Evolutionary conservation across 2,113 vertebrate genomes (phyloP).

Genomic region (Oncorhynchus mykiss): DNA sequence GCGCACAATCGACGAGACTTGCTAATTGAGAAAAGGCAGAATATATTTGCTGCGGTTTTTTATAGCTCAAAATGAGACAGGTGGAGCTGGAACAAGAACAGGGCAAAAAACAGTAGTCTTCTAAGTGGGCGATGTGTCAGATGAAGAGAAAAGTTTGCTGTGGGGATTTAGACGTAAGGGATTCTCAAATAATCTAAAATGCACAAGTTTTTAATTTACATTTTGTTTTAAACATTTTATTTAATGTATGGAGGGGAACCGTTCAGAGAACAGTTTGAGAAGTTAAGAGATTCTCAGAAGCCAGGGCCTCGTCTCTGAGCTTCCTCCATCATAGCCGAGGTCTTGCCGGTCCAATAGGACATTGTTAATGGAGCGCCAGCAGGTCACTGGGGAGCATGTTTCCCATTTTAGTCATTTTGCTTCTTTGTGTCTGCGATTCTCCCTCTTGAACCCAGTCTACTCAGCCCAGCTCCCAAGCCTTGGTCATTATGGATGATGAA

Average conservation of each 20-base stretch:
- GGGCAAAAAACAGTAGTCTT: constrained; percentile 22
- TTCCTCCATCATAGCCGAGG: constrained; percentile 17
- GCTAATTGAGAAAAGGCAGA: constrained; percentile 65
- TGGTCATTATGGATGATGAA: constrained; percentile 79
- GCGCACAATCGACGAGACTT: constrained; percentile 49
- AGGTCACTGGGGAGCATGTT: constrained; percentile 62
- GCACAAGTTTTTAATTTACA: background rate
- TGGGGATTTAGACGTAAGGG: constrained; percentile 44
- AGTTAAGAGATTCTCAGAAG: constrained; percentile 23
- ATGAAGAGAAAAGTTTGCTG: constrained; percentile 43
- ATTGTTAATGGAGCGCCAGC: constrained; percentile 68
- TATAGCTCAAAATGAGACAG: constrained; percentile 61
- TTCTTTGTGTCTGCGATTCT: constrained; percentile 61
- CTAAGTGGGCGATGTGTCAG: constrained; percentile 23
- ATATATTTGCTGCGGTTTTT: constrained; percentile 66
- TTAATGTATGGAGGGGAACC: constrained; percentile 6
- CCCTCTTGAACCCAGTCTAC: constrained; percentile 59
- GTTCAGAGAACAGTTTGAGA: constrained; percentile 6
- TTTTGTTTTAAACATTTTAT: constrained; percentile 9
- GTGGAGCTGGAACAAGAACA: constrained; percentile 38
- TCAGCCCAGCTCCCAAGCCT: constrained; percentile 56
- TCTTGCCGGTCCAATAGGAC: constrained; percentile 59
- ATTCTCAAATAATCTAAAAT: constrained; percentile 38
- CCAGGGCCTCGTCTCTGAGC: constrained; percentile 26
- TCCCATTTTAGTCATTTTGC: constrained; percentile 72